Conservation (phyloP, 2,797 vertebrate genomes). For the Ataeniobius toweri region DNA sequence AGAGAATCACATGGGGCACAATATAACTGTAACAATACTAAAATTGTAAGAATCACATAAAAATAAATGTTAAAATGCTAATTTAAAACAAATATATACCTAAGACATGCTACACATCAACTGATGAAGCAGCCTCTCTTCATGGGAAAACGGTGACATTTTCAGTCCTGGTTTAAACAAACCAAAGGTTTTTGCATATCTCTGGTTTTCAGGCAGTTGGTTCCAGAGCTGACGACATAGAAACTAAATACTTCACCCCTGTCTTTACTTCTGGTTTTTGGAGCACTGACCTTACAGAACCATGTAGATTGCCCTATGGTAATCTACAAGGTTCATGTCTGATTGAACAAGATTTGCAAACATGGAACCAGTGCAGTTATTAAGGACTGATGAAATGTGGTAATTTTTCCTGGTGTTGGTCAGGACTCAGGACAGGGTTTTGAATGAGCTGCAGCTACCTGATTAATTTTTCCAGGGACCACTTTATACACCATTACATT, state of each 20-base stretch:
- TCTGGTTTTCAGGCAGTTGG: background rate
- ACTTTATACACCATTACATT: background rate
- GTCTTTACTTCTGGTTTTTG: background rate
- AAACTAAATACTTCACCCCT: background rate
- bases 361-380: background rate
- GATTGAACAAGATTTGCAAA: background rate
- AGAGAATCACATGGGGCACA: background rate
- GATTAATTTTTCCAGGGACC: background rate
- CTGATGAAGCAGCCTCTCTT: background rate
- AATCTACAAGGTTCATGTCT: background rate
- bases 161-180: background rate
- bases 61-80: background rate
- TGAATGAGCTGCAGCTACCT: background rate
- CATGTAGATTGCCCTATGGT: background rate
- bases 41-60: background rate
- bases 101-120: background rate
- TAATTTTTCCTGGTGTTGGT: background rate
- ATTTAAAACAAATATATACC: background rate
- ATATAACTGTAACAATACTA: background rate
- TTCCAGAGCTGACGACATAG: background rate
- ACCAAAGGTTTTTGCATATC: background rate
- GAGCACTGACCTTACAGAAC: background rate
- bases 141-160: background rate
- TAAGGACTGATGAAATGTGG: background rate
- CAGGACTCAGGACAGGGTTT: background rate